A percentile compares a stretch with the other conserved stretches of the same genome.
Evolutionary conservation across 2,113 vertebrate species (phyloP).

Genomic region (Kryptolebias marmoratus): DNA sequence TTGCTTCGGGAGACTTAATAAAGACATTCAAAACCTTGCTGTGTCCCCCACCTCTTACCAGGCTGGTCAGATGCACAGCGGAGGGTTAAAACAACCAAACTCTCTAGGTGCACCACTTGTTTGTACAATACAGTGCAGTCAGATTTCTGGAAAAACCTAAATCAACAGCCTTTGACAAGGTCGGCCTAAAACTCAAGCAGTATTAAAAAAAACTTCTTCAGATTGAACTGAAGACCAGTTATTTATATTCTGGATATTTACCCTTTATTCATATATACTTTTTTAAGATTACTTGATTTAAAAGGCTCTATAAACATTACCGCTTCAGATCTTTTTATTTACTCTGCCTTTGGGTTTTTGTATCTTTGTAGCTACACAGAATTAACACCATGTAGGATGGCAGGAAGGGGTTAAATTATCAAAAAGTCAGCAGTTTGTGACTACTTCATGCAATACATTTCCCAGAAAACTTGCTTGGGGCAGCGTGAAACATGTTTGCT

Average conservation of each 20-base stretch:
- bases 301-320: neutral
- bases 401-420: too few relatives aligned
- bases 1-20: constrained; percentile 73
- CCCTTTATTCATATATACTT: neutral
- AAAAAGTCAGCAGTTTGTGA: too few relatives aligned
- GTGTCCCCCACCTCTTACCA: constrained; percentile 16
- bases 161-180: constrained; percentile 10
- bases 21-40: constrained; percentile 64
- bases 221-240: neutral
- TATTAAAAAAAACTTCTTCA: neutral
- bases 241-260: neutral
- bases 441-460: too few relatives aligned
- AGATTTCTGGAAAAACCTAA: constrained; percentile 31
- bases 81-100: constrained; percentile 42
- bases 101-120: constrained; percentile 20
- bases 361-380: neutral
- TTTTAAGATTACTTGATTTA: neutral
- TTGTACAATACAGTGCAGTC: constrained; percentile 5
- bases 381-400: too few relatives aligned
- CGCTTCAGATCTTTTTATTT: neutral
- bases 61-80: constrained; percentile 19
- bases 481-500: too few relatives aligned
- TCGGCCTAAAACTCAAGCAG: neutral
- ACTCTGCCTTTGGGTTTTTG: neutral
- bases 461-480: too few relatives aligned